Percentiles rank a stretch among this genome's conserved stretches.
These are phyloP conservation scores for Luidia sarsii DNA, from an alignment of 53 echinoderm and acorn worm species.

Conservation along the genomic window DNA sequence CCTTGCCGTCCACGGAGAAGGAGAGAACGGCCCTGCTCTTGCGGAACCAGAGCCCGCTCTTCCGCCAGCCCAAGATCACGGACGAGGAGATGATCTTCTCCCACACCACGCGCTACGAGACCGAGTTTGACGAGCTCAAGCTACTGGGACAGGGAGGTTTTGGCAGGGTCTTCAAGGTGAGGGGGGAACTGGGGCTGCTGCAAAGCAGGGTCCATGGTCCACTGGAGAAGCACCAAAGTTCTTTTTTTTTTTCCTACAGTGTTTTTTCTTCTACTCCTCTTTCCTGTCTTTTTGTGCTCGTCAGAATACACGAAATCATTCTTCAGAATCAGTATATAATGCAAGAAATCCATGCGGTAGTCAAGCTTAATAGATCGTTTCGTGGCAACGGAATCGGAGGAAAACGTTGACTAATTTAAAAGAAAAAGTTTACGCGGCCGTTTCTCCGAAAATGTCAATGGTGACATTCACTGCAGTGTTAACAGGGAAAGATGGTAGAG, in stretches of 20 bases:
- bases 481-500: too few relatives aligned
- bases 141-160: constrained; percentile 89
- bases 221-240: background rate
- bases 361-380: too few relatives aligned
- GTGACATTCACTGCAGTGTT: too few relatives aligned
- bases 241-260: background rate
- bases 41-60: background rate
- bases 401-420: too few relatives aligned
- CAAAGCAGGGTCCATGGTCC: background rate
- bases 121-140: constrained; percentile 72
- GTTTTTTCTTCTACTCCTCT: too few relatives aligned
- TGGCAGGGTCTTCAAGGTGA: constrained; percentile 90
- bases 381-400: too few relatives aligned
- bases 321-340: too few relatives aligned
- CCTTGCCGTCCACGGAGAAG: constrained; percentile 54
- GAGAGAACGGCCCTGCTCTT: constrained; percentile 37
- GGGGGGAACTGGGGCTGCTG: background rate
- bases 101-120: constrained; percentile 58
- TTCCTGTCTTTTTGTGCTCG: too few relatives aligned
- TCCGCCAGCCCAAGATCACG: constrained; percentile 3
- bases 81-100: constrained; percentile 35
- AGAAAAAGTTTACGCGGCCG: too few relatives aligned
- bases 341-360: too few relatives aligned
- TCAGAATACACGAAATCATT: too few relatives aligned
- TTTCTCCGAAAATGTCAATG: too few relatives aligned